Percentiles rank a stretch among this genome's conserved stretches.
These are phyloP conservation scores for Microcebus murinus DNA, from an alignment of 2,113 vertebrate species.

Conservation along the genomic window DNA sequence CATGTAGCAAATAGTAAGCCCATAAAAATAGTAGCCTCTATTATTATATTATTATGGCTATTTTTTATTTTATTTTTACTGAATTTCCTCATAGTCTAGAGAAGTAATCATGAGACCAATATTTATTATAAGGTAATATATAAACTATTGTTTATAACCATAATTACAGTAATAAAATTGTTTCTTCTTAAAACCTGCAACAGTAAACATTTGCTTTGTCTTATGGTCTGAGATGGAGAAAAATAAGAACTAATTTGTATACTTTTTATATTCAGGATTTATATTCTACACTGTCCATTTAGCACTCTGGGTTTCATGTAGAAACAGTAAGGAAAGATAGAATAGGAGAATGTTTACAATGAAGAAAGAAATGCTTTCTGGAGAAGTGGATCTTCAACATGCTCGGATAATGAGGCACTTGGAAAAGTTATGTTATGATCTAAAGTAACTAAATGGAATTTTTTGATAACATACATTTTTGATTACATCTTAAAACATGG, in stretches of 20 bases:
- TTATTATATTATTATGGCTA: neutral
- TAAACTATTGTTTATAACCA: neutral
- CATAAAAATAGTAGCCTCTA: neutral
- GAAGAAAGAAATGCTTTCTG: neutral
- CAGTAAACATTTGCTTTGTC: neutral
- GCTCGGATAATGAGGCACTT: neutral
- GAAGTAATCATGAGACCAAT: neutral
- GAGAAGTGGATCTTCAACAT: neutral
- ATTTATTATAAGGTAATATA: neutral
- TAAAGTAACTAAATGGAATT: neutral
- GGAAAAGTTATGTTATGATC: neutral
- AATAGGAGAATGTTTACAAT: neutral
- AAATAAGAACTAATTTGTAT: neutral
- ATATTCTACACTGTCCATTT: neutral
- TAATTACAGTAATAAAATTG: neutral
- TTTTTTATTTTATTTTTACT: neutral
- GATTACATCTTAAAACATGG: slow-evolving; percentile 37
- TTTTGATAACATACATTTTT: slow-evolving; percentile 7
- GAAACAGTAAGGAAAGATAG: neutral
- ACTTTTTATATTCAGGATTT: neutral
- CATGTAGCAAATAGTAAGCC: fast-evolving
- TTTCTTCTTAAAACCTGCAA: neutral
- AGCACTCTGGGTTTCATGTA: neutral
- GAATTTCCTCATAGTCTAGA: neutral
- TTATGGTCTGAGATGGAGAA: neutral